Percentiles rank a stretch among this genome's conserved stretches.
Evolutionary conservation across 1,140 invertebrate species (phyloP).

Genomic region (Drosophila virilis): DNA sequence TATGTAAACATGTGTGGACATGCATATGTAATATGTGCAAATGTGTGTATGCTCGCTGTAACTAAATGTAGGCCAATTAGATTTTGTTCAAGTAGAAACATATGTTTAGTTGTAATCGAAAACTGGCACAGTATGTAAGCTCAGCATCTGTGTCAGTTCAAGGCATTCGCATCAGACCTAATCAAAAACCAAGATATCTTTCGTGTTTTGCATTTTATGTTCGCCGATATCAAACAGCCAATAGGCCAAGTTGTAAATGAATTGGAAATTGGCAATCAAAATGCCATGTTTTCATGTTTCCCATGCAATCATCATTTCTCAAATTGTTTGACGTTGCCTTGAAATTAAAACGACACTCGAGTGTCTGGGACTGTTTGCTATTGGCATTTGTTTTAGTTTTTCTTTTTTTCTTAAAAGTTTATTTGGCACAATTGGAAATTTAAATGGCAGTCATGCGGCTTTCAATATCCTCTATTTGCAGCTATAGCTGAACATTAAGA

Average conservation of each 20-base stretch:
- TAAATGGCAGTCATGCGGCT: slow-evolving; percentile 53
- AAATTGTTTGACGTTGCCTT: slow-evolving; percentile 11
- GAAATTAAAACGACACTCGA: neutral
- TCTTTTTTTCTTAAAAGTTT: slow-evolving; percentile 57
- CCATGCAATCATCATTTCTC: slow-evolving; percentile 44
- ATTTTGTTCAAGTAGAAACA: neutral
- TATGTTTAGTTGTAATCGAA: neutral
- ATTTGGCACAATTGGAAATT: slow-evolving; percentile 65
- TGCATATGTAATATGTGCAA: too few relatives aligned
- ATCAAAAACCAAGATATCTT: neutral
- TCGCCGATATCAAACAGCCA: neutral
- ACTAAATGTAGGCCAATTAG: too few relatives aligned
- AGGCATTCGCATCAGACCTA: neutral
- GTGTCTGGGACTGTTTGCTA: neutral
- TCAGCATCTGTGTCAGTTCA: slow-evolving; percentile 2
- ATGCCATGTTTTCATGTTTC: slow-evolving; percentile 31
- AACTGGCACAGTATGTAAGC: neutral
- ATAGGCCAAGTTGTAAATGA: slow-evolving; percentile 13
- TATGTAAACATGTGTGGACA: too few relatives aligned
- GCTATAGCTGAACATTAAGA: slow-evolving; percentile 57
- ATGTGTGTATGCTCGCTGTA: too few relatives aligned
- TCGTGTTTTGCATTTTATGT: neutral
- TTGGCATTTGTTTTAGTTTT: neutral
- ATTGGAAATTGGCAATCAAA: slow-evolving; percentile 41
- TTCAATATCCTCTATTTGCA: slow-evolving; percentile 46